Percentiles rank a stretch among this genome's conserved stretches.
These are phyloP conservation scores for Anthoscopus minutus DNA, from an alignment of 2,113 vertebrate genomes.

Conservation along the genomic window DNA sequence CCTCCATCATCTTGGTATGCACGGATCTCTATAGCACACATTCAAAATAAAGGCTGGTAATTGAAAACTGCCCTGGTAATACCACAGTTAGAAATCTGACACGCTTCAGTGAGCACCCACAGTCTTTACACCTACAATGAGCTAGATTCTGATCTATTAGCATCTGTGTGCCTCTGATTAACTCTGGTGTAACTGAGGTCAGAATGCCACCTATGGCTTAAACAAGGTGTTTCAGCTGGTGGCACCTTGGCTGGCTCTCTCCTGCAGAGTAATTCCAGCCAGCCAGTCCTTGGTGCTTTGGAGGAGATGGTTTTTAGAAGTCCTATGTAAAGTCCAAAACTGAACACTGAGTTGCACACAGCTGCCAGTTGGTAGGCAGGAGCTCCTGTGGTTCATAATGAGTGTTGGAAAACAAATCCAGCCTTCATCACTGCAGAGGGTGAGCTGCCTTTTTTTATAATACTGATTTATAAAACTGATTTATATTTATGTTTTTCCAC, in stretches of 20 bases:
- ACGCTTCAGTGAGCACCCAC: not conserved
- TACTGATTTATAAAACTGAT: not conserved
- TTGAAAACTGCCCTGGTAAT: not conserved
- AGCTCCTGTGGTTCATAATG: not conserved
- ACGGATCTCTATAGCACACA: not conserved
- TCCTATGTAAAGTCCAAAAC: not conserved
- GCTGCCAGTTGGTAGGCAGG: not conserved
- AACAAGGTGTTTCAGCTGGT: not conserved
- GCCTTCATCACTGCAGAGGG: not conserved
- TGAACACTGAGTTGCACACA: not conserved
- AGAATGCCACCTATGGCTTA: not conserved
- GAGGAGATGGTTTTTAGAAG: not conserved
- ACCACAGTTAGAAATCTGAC: not conserved
- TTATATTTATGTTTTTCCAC: not conserved
- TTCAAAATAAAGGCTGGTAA: not conserved
- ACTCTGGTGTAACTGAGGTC: not conserved
- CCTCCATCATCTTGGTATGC: not conserved
- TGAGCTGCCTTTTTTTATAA: not conserved
- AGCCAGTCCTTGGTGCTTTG: not conserved
- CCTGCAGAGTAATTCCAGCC: not conserved
- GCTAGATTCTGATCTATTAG: not conserved
- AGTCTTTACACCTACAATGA: not conserved
- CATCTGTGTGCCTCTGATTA: not conserved
- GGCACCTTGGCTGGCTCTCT: not conserved
- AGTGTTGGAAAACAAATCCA: not conserved